Base-by-base conservation (phyloP, 2,888 invertebrate genomes). In the Amaurobius ferox region DNA sequence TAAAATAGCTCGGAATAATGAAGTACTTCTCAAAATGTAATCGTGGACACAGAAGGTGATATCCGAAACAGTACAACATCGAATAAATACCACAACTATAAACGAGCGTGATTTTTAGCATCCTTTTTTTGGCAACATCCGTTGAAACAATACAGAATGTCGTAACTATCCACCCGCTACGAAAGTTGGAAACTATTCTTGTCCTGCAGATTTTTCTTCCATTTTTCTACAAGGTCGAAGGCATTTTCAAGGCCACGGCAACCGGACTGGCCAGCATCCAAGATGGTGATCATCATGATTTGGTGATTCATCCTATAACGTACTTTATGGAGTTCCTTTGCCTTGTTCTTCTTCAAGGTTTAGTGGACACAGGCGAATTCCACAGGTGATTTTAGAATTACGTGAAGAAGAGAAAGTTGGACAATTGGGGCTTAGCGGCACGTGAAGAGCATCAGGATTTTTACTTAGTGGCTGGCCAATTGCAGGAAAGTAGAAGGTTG, bases 161-260 rank as follows among this genome's bases (percentile, higher is more conserved):
- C n/a, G n/a, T n/a, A n/a, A n/a, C n/a, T n/a, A 35, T 35, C 35
- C 35, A 7, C 9, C 9, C 9, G 35, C 5, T 9, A 7, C 35
- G 9, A 9, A 35, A 7, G 13, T n/a, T 64, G 1, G 6, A 11
- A 64, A 29, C 28, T 72, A 44, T 72, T 48, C 16, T 39, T 48
- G 28, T 32, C 29, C 55, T 13, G 23, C 9, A 32, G 67, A 26
- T 29, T 5, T 16, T 26, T 55, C 32, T 29, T 55, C 28, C 35
- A 55, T 80, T 55, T 55, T 30, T 61, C n/a, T 80, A 35, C 80
- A 80, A 80, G 80, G 80, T 80, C 80, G 72, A 67, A 66, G 55
- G 80, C 48, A 80, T 73, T 35, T 67, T 73, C 72, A 72, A 80
- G 72, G 80, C 72, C 73, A 67, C 62, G 16, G 30, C 62, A 79